A percentile compares a stretch with the other conserved stretches of the same genome.
Evolutionary conservation across 2,797 vertebrate genomes (phyloP).

Genomic region (Xerus rutilus): DNA sequence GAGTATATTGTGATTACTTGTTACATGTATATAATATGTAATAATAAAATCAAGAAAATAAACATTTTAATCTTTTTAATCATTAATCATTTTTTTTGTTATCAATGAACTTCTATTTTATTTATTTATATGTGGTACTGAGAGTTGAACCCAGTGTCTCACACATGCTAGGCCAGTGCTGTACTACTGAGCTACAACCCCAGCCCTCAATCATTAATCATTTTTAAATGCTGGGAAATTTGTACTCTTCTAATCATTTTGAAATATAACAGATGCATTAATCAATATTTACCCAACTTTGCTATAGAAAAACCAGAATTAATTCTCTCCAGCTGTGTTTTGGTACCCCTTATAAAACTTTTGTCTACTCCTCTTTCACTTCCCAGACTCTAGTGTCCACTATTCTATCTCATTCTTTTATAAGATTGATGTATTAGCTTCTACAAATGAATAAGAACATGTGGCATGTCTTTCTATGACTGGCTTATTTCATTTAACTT

Average conservation of each 20-base stretch:
- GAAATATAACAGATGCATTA: background rate
- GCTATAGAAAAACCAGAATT: background rate
- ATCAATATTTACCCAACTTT: background rate
- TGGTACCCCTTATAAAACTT: background rate
- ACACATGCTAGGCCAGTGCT: no score
- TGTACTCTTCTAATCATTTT: background rate
- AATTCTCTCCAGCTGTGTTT: background rate
- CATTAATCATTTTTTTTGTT: background rate
- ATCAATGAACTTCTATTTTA: no score
- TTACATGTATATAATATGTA: no score
- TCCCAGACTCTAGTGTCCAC: background rate
- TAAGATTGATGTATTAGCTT: background rate
- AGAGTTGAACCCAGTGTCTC: no score
- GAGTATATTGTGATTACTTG: no score
- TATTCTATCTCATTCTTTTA: background rate
- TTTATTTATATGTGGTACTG: no score
- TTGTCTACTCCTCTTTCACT: no score
- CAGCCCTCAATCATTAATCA: background rate
- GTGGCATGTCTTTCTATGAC: background rate
- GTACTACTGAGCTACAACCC: no score
- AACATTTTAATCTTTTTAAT: background rate
- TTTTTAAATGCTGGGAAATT: background rate
- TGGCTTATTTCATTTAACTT: background rate
- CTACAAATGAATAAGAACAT: background rate
- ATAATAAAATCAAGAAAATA: background rate